Conservation (phyloP, 2,113 vertebrate species). For the Smithornis capensis region DNA sequence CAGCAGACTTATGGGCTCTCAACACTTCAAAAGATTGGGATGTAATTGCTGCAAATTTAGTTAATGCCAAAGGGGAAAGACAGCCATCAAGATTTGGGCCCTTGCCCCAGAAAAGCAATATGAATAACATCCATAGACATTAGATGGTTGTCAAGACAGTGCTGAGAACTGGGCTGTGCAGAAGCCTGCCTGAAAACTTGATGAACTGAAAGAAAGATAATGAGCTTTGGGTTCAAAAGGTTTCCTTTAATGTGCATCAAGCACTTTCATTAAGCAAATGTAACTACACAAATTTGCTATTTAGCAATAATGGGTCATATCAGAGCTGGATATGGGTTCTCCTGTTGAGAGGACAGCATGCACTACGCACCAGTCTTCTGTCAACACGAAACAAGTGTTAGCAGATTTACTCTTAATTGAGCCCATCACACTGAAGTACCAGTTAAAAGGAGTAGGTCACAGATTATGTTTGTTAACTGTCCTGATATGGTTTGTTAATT, state of each 20-base stretch:
- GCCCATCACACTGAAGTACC: constrained; percentile 51
- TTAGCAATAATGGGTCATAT: constrained; percentile 57
- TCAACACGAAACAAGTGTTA: constrained; percentile 41
- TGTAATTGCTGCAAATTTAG: constrained; percentile 55
- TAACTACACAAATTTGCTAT: constrained; percentile 58
- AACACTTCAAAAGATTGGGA: neutral
- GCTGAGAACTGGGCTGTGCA: constrained; percentile 11
- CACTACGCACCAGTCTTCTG: constrained; percentile 13
- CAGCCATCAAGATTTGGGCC: constrained; percentile 31
- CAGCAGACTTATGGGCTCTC: constrained; percentile 16
- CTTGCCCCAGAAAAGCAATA: constrained; percentile 30
- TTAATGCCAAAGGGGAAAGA: constrained; percentile 33
- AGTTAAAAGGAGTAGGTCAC: constrained; percentile 60
- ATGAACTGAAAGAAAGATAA: constrained; percentile 61
- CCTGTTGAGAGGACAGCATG: constrained; percentile 59
- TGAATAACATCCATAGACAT: constrained; percentile 67
- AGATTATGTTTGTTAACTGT: constrained; percentile 56
- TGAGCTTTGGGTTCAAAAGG: constrained; percentile 61
- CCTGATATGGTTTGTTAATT: constrained; percentile 10
- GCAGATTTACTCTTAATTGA: constrained; percentile 71
- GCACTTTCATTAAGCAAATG: constrained; percentile 50
- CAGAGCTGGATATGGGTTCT: constrained; percentile 36
- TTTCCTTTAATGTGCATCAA: constrained; percentile 66
- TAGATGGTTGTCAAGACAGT: constrained; percentile 20
- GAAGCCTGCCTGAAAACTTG: constrained; percentile 34